Conservation (phyloP, 2,797 vertebrate species). For the Amniataba percoides region DNA sequence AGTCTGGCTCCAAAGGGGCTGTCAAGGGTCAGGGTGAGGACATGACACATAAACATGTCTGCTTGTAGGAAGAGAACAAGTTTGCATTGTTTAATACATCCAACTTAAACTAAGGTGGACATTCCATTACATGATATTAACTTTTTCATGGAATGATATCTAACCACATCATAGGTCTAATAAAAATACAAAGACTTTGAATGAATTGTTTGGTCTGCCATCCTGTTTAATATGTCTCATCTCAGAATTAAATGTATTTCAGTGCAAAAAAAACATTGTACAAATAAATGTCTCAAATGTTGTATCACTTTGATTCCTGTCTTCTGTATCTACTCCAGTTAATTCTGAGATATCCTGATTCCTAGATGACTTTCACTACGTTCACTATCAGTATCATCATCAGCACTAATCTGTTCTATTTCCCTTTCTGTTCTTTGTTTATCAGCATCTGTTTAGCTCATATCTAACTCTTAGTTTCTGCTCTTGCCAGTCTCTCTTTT, state of each 20-base stretch:
- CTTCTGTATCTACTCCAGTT: background rate
- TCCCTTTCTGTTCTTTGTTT: background rate
- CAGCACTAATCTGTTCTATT: background rate
- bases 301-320: background rate
- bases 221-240: too few species aligned
- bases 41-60: constrained; percentile 34
- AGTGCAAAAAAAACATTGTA: background rate
- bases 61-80: constrained; percentile 17
- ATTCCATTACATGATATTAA: background rate
- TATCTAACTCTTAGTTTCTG: background rate
- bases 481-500: too few species aligned
- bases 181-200: constrained; percentile 1
- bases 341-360: background rate
- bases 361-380: background rate
- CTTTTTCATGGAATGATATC: background rate
- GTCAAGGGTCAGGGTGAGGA: constrained; percentile 48
- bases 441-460: background rate
- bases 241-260: too few species aligned
- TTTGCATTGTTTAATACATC: background rate
- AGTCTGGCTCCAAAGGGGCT: constrained; percentile 55
- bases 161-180: background rate
- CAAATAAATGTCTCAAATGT: background rate
- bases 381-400: background rate
- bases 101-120: background rate
- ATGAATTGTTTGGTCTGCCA: too few species aligned